phyloP scores from a whole-genome alignment of 2,888 invertebrate species.

The Parthenolecanium corni region DNA sequence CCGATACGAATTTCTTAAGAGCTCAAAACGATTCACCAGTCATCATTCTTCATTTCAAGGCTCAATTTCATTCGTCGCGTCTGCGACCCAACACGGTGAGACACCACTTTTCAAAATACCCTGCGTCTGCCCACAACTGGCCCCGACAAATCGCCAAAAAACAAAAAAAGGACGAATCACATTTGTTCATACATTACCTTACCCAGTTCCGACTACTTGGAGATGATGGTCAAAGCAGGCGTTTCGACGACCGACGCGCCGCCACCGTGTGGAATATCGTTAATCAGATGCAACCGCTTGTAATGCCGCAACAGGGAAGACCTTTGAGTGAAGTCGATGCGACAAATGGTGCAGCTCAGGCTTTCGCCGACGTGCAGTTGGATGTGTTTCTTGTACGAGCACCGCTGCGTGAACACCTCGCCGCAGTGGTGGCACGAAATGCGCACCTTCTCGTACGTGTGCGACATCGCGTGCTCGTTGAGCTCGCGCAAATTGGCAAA shows the following conservation, averaged over 20 bases:
- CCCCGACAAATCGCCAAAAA: too few relatives aligned
- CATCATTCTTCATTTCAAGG: too few relatives aligned
- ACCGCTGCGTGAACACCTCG: constrained; percentile 32
- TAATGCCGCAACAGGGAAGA: constrained; percentile 35
- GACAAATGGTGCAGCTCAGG: constrained; percentile 34
- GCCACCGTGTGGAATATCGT: constrained; percentile 5
- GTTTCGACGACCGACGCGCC: neutral
- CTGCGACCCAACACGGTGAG: too few relatives aligned
- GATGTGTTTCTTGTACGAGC: constrained; percentile 34
- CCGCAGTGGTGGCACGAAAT: constrained; percentile 33
- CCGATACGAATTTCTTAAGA: too few relatives aligned
- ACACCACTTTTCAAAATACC: too few relatives aligned
- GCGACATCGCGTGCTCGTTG: constrained; percentile 21
- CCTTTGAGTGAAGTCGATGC: constrained; percentile 35
- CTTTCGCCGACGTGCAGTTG: constrained; percentile 34
- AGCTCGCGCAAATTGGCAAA: constrained; percentile 29
- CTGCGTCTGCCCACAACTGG: too few relatives aligned
- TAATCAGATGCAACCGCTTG: constrained; percentile 34
- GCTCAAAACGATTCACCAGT: too few relatives aligned
- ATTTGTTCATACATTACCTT: too few relatives aligned
- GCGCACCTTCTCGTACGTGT: constrained; percentile 28
- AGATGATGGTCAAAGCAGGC: constrained; percentile 2
- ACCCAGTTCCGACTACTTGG: neutral
- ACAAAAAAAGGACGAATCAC: too few relatives aligned
- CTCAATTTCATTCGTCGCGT: too few relatives aligned